These are phyloP conservation scores for Psylliodes chrysocephalus DNA, from an alignment of 2,888 invertebrate species.

Conservation along the genomic window DNA sequence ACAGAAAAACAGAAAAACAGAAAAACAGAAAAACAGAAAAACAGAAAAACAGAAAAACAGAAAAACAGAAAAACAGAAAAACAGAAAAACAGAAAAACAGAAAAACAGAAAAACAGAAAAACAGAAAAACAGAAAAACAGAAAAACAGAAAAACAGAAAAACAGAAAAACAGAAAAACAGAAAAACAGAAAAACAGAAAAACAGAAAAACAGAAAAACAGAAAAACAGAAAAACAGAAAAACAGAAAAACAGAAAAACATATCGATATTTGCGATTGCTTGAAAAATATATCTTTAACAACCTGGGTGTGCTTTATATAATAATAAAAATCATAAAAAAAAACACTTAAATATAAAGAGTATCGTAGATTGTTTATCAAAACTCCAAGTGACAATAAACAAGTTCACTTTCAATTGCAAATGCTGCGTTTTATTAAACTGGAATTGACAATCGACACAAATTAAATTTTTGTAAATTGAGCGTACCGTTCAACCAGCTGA, in stretches of 20 bases:
- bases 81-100: constrained; percentile 28
- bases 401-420: too few species aligned
- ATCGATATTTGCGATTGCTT: too few species aligned
- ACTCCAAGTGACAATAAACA: too few species aligned
- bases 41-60: constrained; percentile 28
- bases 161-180: constrained; percentile 28
- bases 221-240: constrained; percentile 27
- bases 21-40: constrained; percentile 28
- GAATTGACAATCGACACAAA: too few species aligned
- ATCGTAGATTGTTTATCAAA: too few species aligned
- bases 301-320: too few species aligned
- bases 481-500: too few species aligned
- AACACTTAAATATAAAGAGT: too few species aligned
- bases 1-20: constrained; percentile 30
- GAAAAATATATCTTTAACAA: too few species aligned
- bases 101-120: constrained; percentile 28
- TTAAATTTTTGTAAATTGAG: too few species aligned
- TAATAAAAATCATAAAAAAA: too few species aligned
- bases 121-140: constrained; percentile 28
- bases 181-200: constrained; percentile 28
- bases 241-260: constrained; percentile 8
- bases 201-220: constrained; percentile 29
- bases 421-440: too few species aligned
- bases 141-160: constrained; percentile 28
- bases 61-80: constrained; percentile 29